These are phyloP conservation scores for Euglossa dilemma DNA, from an alignment of 1,140 invertebrate species.

Conservation along the genomic window DNA sequence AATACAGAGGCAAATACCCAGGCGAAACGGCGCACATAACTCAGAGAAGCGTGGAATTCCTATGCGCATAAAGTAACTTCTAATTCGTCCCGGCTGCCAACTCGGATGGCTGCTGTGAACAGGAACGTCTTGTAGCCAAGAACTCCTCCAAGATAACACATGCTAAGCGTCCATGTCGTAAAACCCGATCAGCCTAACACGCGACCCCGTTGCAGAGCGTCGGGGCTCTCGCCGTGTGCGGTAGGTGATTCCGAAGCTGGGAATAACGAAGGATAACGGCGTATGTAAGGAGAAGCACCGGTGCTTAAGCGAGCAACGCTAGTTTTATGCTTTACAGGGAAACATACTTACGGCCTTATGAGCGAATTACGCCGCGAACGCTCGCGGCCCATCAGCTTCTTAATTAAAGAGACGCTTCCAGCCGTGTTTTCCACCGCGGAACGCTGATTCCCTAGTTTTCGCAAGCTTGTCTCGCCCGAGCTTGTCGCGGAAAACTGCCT, in stretches of 20 bases:
- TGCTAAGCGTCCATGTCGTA: too few relatives aligned
- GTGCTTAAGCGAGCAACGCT: slow-evolving; percentile 22
- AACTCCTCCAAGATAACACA: too few relatives aligned
- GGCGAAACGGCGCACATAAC: too few relatives aligned
- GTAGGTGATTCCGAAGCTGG: neutral
- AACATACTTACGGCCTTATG: slow-evolving; percentile 34
- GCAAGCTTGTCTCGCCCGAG: neutral
- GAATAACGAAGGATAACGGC: slow-evolving; percentile 15
- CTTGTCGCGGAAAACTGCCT: neutral
- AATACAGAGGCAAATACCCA: too few relatives aligned
- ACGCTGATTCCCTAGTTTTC: neutral
- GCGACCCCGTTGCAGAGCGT: slow-evolving; percentile 12
- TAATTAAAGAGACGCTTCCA: slow-evolving; percentile 10
- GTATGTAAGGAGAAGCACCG: neutral
- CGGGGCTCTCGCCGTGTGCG: neutral
- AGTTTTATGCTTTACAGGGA: slow-evolving; percentile 41
- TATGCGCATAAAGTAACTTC: too few relatives aligned
- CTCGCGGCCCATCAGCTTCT: neutral
- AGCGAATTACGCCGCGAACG: slow-evolving; percentile 9
- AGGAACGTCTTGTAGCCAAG: too few relatives aligned
- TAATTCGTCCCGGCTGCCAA: too few relatives aligned
- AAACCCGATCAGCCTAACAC: slow-evolving; percentile 39
- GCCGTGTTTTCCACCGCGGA: neutral
- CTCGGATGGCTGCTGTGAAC: too few relatives aligned
- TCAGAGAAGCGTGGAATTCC: too few relatives aligned